A percentile compares a stretch with the other conserved stretches of the same genome.
Evolutionary conservation across 1,140 invertebrate genomes (phyloP).

Genomic region (Tribolium madens): DNA sequence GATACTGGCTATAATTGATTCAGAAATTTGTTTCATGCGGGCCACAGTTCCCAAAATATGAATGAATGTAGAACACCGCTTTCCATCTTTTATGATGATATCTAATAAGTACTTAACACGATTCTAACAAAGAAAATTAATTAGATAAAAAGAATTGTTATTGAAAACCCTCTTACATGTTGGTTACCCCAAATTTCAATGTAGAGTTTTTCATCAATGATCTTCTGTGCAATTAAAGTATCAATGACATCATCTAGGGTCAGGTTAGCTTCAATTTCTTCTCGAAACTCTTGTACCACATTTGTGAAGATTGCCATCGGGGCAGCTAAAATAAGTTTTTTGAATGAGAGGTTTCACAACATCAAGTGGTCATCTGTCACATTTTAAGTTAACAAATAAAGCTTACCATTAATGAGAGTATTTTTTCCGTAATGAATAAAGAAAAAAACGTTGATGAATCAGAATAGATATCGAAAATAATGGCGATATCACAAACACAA

Average conservation of each 20-base stretch:
- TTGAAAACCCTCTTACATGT: neutral
- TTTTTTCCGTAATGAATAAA: neutral
- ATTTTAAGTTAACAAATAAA: neutral
- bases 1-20: neutral
- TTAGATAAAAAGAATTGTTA: neutral
- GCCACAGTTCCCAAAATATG: constrained; percentile 3
- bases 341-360: neutral
- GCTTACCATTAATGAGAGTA: neutral
- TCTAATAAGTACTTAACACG: neutral
- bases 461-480: neutral
- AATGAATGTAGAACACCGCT: constrained; percentile 5
- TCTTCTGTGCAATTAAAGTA: neutral
- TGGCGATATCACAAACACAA: neutral
- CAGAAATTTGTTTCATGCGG: neutral
- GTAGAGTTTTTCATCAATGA: constrained; percentile 28
- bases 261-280: constrained; percentile 8
- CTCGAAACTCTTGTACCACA: constrained; percentile 26
- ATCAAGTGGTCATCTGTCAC: neutral
- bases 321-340: neutral
- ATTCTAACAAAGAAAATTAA: constrained; percentile 1
- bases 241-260: constrained; percentile 25
- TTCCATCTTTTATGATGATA: constrained; percentile 15
- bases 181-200: constrained; percentile 6
- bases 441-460: neutral
- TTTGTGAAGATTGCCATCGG: constrained; percentile 19